Base-by-base conservation (phyloP, 2,113 vertebrate species). In the Egretta garzetta region DNA sequence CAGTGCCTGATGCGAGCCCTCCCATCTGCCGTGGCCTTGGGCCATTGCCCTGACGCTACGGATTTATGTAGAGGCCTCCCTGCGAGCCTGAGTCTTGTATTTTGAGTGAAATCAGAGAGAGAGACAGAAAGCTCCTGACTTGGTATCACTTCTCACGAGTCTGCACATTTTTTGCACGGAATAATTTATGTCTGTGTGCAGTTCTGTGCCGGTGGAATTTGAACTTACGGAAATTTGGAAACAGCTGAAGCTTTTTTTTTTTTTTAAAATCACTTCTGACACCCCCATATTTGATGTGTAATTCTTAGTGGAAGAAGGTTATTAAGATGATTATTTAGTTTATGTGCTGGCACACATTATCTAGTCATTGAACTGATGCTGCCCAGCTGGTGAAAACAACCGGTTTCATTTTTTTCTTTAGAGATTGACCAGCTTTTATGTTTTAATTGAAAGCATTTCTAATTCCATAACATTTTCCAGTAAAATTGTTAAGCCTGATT, bases 1-100 rank as follows among this genome's bases (percentile, higher is more conserved):
- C 4, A 6, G 59, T 20, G 41, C 49, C 39, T 9, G 41, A 5
- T 7, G 4, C 1, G 10, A 27, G 41, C 35, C 37, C 58, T 43
- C 23, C 7, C 32, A 6, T 12, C 66, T 66, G 53, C 53, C 1
- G 1, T 12, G 27, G 22, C 5, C 41, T 5, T 12, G 37, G 64
- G 67, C 73, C 8, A 0, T 8, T 33, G 76, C 35, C 49, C 67
- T 28, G 37, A 15, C 24, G 39, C 64, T 60, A 4, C 18, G 17
- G 27, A 7, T 26, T 4, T 26, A 1, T 9, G 4, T 2, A n/a
- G 59, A 7, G 14, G 30, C 19, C 28, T 27, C n/a, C n/a, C 1
- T 0, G 2, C 1, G 33, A 67, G 56, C 71, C 45, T 26, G 11
- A 0, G 18, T 7, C 56, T 59, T 59, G 37, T 9, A 0, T 0